phyloP scores from a whole-genome alignment of 2,888 invertebrate genomes.

The Sinhomidia bicolor region DNA sequence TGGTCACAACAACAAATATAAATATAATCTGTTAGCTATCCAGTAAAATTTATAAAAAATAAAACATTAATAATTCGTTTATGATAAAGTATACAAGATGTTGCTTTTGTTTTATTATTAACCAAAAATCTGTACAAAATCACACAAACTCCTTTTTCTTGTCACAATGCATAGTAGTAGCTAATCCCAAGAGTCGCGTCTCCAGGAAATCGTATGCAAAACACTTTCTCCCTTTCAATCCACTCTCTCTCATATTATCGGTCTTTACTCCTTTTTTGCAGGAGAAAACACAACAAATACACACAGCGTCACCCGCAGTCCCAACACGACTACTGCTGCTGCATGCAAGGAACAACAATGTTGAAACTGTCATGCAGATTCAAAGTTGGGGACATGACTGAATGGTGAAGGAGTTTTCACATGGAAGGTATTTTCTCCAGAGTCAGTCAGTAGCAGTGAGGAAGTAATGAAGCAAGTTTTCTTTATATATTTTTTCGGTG shows the following conservation, averaged over 20 bases:
- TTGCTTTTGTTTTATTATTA: too few species aligned
- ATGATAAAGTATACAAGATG: too few species aligned
- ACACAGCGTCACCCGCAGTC: background rate
- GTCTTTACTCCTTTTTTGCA: slow-evolving; percentile 22
- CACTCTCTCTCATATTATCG: slow-evolving; percentile 14
- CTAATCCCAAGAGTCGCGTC: background rate
- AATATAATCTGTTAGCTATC: too few species aligned
- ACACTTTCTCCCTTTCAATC: slow-evolving; percentile 42
- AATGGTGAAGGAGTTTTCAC: slow-evolving; percentile 41
- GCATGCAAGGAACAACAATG: background rate
- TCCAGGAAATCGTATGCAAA: slow-evolving; percentile 55
- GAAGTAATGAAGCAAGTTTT: background rate
- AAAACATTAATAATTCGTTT: too few species aligned
- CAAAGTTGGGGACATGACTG: slow-evolving; percentile 51
- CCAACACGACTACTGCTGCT: background rate
- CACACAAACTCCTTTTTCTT: background rate
- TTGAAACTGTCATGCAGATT: slow-evolving; percentile 31
- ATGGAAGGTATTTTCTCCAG: slow-evolving; percentile 17
- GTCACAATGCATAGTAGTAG: background rate
- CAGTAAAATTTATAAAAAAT: too few species aligned
- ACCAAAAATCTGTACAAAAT: background rate
- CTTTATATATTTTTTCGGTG: background rate
- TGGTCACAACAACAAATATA: too few species aligned
- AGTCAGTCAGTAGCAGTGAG: background rate
- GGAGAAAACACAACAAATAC: slow-evolving; percentile 23